Conservation (phyloP, 2,797 vertebrate genomes). For the Arremon brunneinucha region DNA sequence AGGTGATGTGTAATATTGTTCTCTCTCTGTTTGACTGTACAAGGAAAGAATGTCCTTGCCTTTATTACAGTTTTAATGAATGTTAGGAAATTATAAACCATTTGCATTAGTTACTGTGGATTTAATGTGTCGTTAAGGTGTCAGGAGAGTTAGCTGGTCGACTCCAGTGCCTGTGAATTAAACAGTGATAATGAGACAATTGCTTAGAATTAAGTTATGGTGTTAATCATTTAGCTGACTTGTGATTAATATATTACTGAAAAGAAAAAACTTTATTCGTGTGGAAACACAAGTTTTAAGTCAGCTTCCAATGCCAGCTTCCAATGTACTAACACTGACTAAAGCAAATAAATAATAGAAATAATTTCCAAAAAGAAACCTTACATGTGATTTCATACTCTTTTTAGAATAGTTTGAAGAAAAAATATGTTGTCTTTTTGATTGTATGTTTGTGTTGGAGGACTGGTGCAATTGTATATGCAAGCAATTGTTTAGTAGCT, state of each 20-base stretch:
- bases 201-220: not conserved
- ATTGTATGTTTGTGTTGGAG: not conserved
- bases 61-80: not conserved
- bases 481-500: not conserved
- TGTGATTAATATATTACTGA: not conserved
- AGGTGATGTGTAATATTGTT: not conserved
- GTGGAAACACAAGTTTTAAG: not conserved
- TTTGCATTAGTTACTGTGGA: conserved; percentile 10
- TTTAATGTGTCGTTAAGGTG: not conserved
- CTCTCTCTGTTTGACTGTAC: not conserved
- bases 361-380: not conserved
- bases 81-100: not conserved
- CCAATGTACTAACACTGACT: not conserved
- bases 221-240: conserved; percentile 9
- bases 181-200: not conserved
- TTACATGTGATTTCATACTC: not conserved
- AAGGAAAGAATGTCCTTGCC: not conserved
- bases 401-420: not conserved
- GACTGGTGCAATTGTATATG: not conserved
- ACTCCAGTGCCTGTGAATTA: not conserved
- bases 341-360: not conserved
- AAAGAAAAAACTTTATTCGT: not conserved
- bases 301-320: not conserved
- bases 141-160: not conserved
- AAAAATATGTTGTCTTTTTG: not conserved